Conservation (phyloP, 92 coral and sea anemone genomes). For the Ricordea florida region DNA sequence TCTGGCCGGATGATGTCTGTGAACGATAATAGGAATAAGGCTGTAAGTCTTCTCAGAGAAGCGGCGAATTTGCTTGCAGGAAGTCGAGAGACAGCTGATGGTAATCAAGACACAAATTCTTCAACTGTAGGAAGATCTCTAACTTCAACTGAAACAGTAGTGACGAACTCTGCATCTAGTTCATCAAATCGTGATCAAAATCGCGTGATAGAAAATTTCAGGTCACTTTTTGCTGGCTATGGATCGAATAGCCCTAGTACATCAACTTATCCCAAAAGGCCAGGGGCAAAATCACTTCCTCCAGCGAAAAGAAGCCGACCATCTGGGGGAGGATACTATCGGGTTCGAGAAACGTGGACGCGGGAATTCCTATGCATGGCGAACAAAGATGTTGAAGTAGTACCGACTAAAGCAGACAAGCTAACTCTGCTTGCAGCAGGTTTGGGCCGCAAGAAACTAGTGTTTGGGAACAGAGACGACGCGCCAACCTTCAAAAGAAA, state of each 20-base stretch:
- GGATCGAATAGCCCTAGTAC: slow-evolving; percentile 7
- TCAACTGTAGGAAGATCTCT: slow-evolving; percentile 7
- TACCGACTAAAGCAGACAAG: slow-evolving; percentile 39
- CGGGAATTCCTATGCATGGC: slow-evolving; percentile 51
- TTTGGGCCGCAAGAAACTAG: slow-evolving; percentile 45
- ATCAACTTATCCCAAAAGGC: neutral
- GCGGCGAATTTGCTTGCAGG: slow-evolving; percentile 17
- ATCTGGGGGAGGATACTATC: slow-evolving; percentile 13
- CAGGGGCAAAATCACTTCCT: slow-evolving; percentile 5
- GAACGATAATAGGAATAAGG: slow-evolving; percentile 4
- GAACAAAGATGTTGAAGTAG: slow-evolving; percentile 16
- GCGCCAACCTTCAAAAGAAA: slow-evolving; percentile 11
- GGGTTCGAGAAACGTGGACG: slow-evolving; percentile 55
- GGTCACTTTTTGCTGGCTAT: slow-evolving; percentile 26
- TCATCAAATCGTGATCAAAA: slow-evolving; percentile 16
- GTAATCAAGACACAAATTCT: slow-evolving; percentile 10
- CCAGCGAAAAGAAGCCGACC: slow-evolving; percentile 23
- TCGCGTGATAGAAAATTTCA: slow-evolving; percentile 5
- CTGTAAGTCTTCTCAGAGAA: slow-evolving; percentile 18
- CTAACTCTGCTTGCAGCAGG: slow-evolving; percentile 36
- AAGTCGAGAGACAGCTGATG: slow-evolving; percentile 7
- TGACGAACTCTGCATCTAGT: neutral
- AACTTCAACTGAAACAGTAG: slow-evolving; percentile 9
- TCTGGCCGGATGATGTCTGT: slow-evolving; percentile 5
- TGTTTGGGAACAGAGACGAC: slow-evolving; percentile 38